Base-by-base conservation (phyloP, 2,113 vertebrate genomes). In the Plotosus lineatus region DNA sequence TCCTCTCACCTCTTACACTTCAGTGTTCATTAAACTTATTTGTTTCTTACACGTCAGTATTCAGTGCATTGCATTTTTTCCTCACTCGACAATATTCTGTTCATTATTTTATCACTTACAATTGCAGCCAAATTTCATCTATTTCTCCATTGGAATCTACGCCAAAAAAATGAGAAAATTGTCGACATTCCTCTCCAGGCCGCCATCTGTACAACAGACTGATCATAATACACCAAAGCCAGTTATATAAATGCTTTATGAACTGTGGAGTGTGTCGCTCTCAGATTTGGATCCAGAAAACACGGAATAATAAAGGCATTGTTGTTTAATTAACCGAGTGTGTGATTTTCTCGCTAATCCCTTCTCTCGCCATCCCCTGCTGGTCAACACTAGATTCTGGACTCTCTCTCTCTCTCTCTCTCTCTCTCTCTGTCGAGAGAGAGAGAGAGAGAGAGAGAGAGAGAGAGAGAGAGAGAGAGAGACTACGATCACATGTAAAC, bases 281-380 rank as follows among this genome's bases (percentile, higher is more conserved):
- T 85, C 46, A 36, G 69, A 78, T 68, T 80, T 77, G 42, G 55
- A 69, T 85, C 73, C 74, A 82, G 61, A 80, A 75, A n/a, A 71
- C 44, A 53, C 28, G 80, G 55, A 72, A 72, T 72, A 85, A 81
- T 76, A 80, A 86, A 83, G 82, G 84, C 83, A 85, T 85, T 86
- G 78, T 88, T 81, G 66, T 86, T 86, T 81, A 86, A 85, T 84
- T 88, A 85, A 86, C 68, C 61, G 71, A 74, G 82, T 84, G 78
- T 86, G 82, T 81, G 84, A 88, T 85, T 86, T 88, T 26, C 55
- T 46, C 75, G 26, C 77, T 88, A 88, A 87, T 88, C 87, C 84
- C 78, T 68, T 85, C 87, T 79, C 83, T 81, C 77, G 73, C 50
- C 56, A 65, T 84, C 77, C 74, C 58, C 51, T 80, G 72, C 71